Evolutionary conservation across 2,888 invertebrate species (phyloP).

Genomic region (Chorisops tibialis): DNA sequence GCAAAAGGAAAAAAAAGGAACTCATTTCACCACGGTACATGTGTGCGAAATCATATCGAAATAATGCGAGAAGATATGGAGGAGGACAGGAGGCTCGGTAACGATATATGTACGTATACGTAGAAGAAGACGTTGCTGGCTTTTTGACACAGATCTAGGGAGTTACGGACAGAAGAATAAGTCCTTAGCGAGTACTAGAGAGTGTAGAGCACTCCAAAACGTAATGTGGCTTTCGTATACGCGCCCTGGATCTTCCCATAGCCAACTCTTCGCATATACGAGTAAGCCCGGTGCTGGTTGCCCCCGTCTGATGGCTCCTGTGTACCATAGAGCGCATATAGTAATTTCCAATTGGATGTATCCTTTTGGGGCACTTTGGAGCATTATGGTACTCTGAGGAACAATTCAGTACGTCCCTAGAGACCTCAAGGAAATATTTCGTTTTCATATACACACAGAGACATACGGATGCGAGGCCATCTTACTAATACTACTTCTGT

Average conservation of each 20-base stretch:
- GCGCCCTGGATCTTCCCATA: not conserved
- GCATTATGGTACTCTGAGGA: constrained; percentile 52
- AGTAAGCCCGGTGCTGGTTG: not conserved
- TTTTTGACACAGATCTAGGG: constrained; percentile 4
- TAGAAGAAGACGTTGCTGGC: not conserved
- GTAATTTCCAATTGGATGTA: constrained; percentile 48
- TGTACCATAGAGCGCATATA: constrained; percentile 33
- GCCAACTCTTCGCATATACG: too few species aligned
- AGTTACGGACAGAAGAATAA: constrained; percentile 22
- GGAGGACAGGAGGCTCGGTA: constrained; percentile 8
- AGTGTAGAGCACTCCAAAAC: constrained; percentile 30
- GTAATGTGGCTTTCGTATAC: constrained; percentile 26
- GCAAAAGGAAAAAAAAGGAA: too few species aligned
- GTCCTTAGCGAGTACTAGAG: constrained; percentile 29
- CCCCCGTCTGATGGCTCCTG: constrained; percentile 20
- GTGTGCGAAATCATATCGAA: constrained; percentile 31
- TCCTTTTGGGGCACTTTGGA: constrained; percentile 48
- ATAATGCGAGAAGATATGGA: constrained; percentile 29
- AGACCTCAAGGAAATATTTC: constrained; percentile 36
- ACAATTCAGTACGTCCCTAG: constrained; percentile 48
- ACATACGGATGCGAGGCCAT: constrained; percentile 8
- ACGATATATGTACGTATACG: constrained; percentile 5
- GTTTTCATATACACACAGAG: constrained; percentile 31
- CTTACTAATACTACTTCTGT: constrained; percentile 14
- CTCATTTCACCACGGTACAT: constrained; percentile 1